Conservation (phyloP, 2,797 vertebrate species). For the Naso thynnoides region DNA sequence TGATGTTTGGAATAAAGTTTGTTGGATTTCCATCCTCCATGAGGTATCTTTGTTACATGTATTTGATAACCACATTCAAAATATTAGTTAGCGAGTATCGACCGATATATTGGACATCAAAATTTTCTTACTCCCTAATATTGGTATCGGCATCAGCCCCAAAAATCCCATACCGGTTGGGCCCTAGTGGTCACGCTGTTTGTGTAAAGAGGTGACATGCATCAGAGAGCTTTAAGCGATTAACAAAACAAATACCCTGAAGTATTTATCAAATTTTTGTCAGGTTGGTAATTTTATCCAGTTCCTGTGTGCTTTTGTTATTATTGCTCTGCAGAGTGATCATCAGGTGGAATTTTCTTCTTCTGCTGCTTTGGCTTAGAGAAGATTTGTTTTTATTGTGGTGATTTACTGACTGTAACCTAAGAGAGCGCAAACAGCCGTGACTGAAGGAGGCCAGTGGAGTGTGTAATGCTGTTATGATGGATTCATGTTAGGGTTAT, state of each 20-base stretch:
- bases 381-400: slow-evolving; percentile 21
- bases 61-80: too few species aligned
- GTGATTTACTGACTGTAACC: slow-evolving; percentile 40
- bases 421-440: slow-evolving; percentile 34
- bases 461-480: slow-evolving; percentile 59
- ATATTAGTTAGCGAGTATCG: too few species aligned
- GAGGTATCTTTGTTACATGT: too few species aligned
- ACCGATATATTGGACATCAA: too few species aligned
- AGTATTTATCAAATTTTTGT: not conserved
- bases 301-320: slow-evolving; percentile 4
- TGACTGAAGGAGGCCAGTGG: slow-evolving; percentile 35
- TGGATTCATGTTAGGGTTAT: slow-evolving; percentile 25
- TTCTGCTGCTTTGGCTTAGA: slow-evolving; percentile 18
- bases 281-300: not conserved
- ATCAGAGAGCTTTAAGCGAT: too few species aligned
- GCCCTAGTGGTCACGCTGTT: too few species aligned
- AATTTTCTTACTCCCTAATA: too few species aligned
- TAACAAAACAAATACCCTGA: slow-evolving; percentile 13
- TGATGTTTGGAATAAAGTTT: too few species aligned
- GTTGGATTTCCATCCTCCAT: too few species aligned
- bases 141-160: too few species aligned
- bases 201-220: too few species aligned
- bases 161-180: too few species aligned
- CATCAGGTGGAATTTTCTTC: slow-evolving; percentile 6
- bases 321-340: not conserved